phyloP scores from a whole-genome alignment of 1,140 invertebrate genomes.

The Charaxes varanes region DNA sequence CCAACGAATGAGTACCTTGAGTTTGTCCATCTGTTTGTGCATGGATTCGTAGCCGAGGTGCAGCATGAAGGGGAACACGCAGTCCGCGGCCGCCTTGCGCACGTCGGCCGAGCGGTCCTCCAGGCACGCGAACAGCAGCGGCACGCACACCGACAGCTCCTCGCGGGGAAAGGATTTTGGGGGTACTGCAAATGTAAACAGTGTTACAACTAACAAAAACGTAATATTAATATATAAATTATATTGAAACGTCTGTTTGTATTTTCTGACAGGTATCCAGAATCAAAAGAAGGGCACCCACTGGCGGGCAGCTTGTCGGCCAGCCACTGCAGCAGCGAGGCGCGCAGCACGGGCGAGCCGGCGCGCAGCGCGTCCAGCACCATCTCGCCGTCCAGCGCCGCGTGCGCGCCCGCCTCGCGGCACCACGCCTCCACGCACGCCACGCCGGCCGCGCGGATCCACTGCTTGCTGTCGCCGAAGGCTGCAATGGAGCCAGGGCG shows the following conservation, averaged over 20 bases:
- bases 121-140: slow-evolving; percentile 86
- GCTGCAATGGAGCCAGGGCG: too few relatives aligned
- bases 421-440: slow-evolving; percentile 89
- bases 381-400: slow-evolving; percentile 93
- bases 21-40: slow-evolving; percentile 84
- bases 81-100: slow-evolving; percentile 91
- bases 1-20: slow-evolving; percentile 87
- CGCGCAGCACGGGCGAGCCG: slow-evolving; percentile 87
- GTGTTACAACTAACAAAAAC: neutral
- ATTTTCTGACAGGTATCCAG: too few relatives aligned
- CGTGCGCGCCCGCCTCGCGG: slow-evolving; percentile 85
- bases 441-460: slow-evolving; percentile 85
- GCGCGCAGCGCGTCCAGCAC: slow-evolving; percentile 88
- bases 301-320: slow-evolving; percentile 82
- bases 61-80: slow-evolving; percentile 93
- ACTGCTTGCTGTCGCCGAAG: slow-evolving; percentile 80
- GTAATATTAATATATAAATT: too few relatives aligned
- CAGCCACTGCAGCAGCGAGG: slow-evolving; percentile 90
- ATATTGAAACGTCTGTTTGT: too few relatives aligned
- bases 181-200: slow-evolving; percentile 61
- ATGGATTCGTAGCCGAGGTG: slow-evolving; percentile 91
- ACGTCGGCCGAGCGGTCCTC: slow-evolving; percentile 95
- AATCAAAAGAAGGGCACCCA: neutral
- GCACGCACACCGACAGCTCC: slow-evolving; percentile 86
- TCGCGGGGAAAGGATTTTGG: slow-evolving; percentile 85